Conservation (phyloP, 2,113 vertebrate species). For the Anser brachyrhynchus region DNA sequence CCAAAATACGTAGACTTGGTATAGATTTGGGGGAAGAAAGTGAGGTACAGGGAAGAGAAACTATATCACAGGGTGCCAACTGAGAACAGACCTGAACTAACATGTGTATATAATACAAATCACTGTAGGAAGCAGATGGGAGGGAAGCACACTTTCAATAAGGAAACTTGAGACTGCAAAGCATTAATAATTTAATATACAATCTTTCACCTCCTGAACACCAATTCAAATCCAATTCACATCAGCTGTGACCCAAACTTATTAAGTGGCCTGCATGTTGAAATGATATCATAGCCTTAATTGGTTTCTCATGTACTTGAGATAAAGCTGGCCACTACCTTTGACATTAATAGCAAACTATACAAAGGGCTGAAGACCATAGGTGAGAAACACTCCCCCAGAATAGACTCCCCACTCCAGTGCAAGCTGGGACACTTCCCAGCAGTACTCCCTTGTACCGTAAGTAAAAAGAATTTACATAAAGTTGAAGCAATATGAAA, state of each 20-base stretch:
- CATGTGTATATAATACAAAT: not conserved
- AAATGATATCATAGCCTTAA: not conserved
- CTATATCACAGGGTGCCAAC: not conserved
- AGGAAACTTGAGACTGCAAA: not conserved
- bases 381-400: not conserved
- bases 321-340: not conserved
- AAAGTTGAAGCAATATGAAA: not conserved
- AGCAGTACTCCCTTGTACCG: not conserved
- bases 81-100: not conserved
- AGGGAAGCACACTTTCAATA: not conserved
- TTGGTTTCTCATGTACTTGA: not conserved
- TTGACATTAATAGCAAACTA: not conserved
- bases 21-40: accelerated
- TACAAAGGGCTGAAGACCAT: not conserved
- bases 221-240: not conserved
- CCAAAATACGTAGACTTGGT: accelerated
- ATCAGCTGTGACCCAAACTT: not conserved
- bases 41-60: not conserved
- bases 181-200: not conserved
- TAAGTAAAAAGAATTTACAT: not conserved
- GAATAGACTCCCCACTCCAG: not conserved
- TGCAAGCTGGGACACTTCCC: not conserved
- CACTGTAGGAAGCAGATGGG: not conserved
- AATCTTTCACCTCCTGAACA: not conserved
- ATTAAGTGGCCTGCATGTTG: not conserved